Percentiles rank a stretch among this genome's conserved stretches.
Conservation (phyloP, 2,797 vertebrate genomes). For the Emydoidea blandingii region DNA sequence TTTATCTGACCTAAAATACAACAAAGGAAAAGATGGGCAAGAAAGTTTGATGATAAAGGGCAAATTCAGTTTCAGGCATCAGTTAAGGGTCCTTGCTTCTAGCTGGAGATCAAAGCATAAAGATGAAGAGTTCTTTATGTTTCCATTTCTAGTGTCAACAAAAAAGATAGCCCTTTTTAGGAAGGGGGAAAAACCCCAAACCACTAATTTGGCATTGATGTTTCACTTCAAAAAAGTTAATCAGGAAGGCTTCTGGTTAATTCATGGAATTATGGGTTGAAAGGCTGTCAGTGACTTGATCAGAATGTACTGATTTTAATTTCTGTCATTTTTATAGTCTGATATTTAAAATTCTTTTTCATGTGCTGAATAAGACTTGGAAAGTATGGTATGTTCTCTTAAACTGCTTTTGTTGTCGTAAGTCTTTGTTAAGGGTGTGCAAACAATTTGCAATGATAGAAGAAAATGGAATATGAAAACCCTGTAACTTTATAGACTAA, state of each 20-base stretch:
- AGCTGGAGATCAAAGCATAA: constrained; percentile 24
- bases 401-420: constrained; percentile 55
- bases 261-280: constrained; percentile 58
- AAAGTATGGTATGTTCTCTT: constrained; percentile 38
- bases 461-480: not conserved
- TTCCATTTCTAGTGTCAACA: constrained; percentile 27
- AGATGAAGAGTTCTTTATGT: not conserved
- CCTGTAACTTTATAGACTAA: not conserved
- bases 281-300: constrained; percentile 51
- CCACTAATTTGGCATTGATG: not conserved
- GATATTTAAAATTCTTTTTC: constrained; percentile 69
- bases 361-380: constrained; percentile 63
- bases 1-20: constrained; percentile 37
- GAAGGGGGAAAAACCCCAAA: not conserved
- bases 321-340: constrained; percentile 55
- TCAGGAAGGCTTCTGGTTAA: constrained; percentile 36
- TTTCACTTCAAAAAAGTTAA: constrained; percentile 40
- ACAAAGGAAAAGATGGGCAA: constrained; percentile 7
- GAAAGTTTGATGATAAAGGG: not conserved
- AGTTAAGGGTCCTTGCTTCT: constrained; percentile 17
- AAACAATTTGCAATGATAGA: constrained; percentile 12
- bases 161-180: not conserved
- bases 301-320: constrained; percentile 51
- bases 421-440: constrained; percentile 32
- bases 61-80: not conserved